Evolutionary conservation across 2,888 invertebrate genomes (phyloP).

Genomic region (Sphinx pinastri): DNA sequence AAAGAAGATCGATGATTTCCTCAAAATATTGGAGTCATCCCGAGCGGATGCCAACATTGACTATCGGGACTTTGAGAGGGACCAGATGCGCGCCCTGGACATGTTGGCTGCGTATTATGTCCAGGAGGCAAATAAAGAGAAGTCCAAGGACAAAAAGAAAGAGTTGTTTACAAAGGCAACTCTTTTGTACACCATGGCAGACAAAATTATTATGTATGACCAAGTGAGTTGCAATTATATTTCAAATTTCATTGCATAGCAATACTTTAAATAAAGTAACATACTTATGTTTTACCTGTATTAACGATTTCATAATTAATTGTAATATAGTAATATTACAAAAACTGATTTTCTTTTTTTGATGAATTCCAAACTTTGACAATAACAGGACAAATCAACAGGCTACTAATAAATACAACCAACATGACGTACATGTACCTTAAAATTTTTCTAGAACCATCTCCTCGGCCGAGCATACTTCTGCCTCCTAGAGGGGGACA

Average conservation of each 20-base stretch:
- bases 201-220: slow-evolving; percentile 99
- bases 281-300: too few relatives aligned
- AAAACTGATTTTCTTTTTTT: too few relatives aligned
- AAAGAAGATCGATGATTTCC: slow-evolving; percentile 95
- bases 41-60: slow-evolving; percentile 92
- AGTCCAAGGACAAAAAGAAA: slow-evolving; percentile 96
- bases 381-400: too few relatives aligned
- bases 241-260: not conserved
- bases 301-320: too few relatives aligned
- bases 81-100: slow-evolving; percentile 98
- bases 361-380: too few relatives aligned
- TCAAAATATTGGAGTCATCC: slow-evolving; percentile 96
- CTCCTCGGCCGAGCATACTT: slow-evolving; percentile 98
- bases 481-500: slow-evolving; percentile 98
- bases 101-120: slow-evolving; percentile 99
- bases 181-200: slow-evolving; percentile 98
- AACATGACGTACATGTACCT: not conserved
- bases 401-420: too few relatives aligned
- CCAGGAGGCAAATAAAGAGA: slow-evolving; percentile 97
- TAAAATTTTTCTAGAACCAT: slow-evolving; percentile 88
- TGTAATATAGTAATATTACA: too few relatives aligned
- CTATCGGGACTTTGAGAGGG: slow-evolving; percentile 96
- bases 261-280: too few relatives aligned
- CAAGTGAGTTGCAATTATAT: slow-evolving; percentile 84
- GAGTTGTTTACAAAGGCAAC: slow-evolving; percentile 98